Evolutionary conservation across 2,797 vertebrate species (phyloP).

Genomic region (Todus mexicanus): DNA sequence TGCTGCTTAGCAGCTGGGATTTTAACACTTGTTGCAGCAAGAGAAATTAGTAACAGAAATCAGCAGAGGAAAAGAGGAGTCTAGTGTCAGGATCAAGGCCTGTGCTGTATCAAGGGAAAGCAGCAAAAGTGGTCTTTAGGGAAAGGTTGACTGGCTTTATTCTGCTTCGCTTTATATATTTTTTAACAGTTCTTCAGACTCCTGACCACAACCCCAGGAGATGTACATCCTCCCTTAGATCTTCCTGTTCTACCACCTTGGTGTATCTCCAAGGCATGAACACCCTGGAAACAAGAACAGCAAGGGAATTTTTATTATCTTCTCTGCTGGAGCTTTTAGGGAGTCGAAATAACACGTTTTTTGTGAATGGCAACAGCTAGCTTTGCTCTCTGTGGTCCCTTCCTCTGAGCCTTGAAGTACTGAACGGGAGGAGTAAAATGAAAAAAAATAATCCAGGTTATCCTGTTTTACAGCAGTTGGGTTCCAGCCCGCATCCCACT

Average conservation of each 20-base stretch:
- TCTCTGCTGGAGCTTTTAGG: background rate
- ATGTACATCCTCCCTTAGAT: background rate
- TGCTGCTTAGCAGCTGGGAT: conserved; percentile 42
- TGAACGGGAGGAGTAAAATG: background rate
- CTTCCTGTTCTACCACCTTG: background rate
- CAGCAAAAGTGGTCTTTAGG: background rate
- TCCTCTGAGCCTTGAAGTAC: background rate
- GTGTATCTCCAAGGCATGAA: background rate
- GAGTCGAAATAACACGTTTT: background rate
- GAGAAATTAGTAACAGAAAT: conserved; percentile 45
- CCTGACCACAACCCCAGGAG: background rate
- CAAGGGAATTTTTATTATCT: background rate
- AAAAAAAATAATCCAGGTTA: background rate
- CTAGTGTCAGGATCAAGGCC: background rate
- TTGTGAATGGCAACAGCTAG: background rate
- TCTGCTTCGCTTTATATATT: background rate
- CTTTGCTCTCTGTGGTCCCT: background rate
- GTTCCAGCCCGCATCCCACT: background rate
- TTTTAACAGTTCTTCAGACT: background rate
- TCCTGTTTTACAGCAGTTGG: background rate
- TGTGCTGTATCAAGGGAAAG: background rate
- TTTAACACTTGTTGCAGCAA: conserved; percentile 26
- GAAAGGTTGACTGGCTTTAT: background rate
- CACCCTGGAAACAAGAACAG: background rate
- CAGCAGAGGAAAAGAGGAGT: background rate